These are phyloP conservation scores for Mustelus asterias DNA, from an alignment of 2,113 vertebrate species.

Conservation along the genomic window DNA sequence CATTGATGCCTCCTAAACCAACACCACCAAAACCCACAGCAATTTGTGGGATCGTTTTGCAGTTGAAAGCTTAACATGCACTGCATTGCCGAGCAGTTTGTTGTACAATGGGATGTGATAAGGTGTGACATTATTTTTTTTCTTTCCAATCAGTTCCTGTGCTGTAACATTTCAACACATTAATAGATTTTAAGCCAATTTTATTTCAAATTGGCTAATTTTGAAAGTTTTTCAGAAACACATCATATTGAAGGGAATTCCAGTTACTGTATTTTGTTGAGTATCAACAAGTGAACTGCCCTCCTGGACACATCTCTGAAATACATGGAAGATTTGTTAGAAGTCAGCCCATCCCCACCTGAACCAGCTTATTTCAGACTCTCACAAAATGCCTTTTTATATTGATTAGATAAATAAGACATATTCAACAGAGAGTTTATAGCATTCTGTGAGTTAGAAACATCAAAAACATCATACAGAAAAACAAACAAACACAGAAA, in stretches of 20 bases:
- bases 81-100: neutral
- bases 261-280: neutral
- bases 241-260: neutral
- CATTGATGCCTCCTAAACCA: neutral
- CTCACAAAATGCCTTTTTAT: neutral
- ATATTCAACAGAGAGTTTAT: neutral
- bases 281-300: neutral
- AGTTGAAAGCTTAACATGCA: neutral
- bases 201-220: conserved; percentile 4
- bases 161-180: neutral
- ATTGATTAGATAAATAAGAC: neutral
- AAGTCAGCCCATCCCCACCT: neutral
- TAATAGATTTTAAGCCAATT: neutral
- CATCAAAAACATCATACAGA: neutral
- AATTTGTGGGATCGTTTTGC: neutral
- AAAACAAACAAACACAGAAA: neutral
- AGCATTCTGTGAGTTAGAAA: neutral
- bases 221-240: neutral
- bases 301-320: neutral
- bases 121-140: neutral
- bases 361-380: neutral
- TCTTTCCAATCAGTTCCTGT: neutral
- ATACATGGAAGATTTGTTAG: too few relatives aligned
- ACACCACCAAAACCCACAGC: neutral
- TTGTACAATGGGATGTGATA: neutral